Base-by-base conservation (phyloP, 2,113 vertebrate genomes). In the Ranitomeya imitator region DNA sequence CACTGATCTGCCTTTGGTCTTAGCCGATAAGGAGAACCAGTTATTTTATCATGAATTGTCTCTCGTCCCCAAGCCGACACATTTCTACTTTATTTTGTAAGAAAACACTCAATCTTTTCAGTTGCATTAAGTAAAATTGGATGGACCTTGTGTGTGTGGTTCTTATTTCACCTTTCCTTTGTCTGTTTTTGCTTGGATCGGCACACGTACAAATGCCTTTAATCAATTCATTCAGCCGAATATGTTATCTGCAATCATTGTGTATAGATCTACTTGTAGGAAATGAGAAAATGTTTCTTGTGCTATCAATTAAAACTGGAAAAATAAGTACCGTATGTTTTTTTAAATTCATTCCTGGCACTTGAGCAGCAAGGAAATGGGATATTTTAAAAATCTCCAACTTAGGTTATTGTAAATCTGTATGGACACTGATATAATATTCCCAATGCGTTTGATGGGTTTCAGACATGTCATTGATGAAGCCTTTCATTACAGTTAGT, bases 1-100 rank as follows among this genome's bases (percentile, higher is more conserved):
- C 55, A 16, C 11, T 31, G 86, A 87, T 87, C 86, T 73, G 63
- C 31, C 79, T 87, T 87, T 87, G 86, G 86, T 82, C 79, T 82
- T 82, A 16, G 67, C 67, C 19, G 86, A 87, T 87, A 87, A 82
- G 79, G 52, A 82, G 69, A 87, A 26, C 79, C 31, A 57, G 79
- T 80, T 87, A 61, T 86, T 78, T 54, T 31, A 19, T 76, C 73
- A 54, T 2, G 45, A 23, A 73, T 73, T 81, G 78, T 87, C 67
- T 87, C 26, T 21, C 31, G 16, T 76, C 26, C 52, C 52, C 3
- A 23, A n/a, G 57, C 26, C 10, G 37, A 67, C 23, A 31, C 37
- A 73, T 52, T 57, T n/a, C n/a, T 12, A 77, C 19, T 60, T 55
- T 26, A 67, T 86, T 79, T 79, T 79, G 76, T 52, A 86, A 77